A percentile compares a stretch with the other conserved stretches of the same genome.
phyloP scores from a whole-genome alignment of 2,113 vertebrate genomes.

The Lontra canadensis region DNA sequence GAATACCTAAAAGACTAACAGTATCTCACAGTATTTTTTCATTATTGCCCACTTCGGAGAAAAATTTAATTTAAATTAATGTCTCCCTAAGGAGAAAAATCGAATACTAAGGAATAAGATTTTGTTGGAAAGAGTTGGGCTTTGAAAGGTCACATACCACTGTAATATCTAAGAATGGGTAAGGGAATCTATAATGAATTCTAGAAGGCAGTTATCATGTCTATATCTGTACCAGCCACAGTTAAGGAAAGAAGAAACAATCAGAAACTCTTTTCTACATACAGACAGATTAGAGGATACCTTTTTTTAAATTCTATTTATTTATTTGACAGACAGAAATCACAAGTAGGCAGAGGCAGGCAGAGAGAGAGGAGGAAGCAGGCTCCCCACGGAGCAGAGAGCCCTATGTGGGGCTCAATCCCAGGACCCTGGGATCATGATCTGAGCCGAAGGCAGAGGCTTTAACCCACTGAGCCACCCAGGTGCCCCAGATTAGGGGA shows the following conservation, averaged over 20 bases:
- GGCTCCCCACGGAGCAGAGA: too few species aligned
- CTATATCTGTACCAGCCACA: neutral
- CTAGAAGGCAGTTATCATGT: neutral
- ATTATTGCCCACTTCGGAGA: neutral
- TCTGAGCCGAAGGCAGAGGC: too few species aligned
- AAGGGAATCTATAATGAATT: neutral
- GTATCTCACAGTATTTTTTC: neutral
- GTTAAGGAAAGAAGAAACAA: neutral
- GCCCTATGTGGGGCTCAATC: too few species aligned
- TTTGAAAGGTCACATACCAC: neutral
- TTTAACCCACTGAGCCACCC: too few species aligned
- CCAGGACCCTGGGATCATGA: too few species aligned
- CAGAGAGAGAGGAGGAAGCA: too few species aligned
- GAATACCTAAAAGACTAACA: neutral
- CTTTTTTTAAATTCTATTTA: too few species aligned
- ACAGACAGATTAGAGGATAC: neutral
- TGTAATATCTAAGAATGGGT: neutral
- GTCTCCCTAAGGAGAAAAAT: neutral
- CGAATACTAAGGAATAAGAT: neutral
- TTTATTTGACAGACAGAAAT: too few species aligned
- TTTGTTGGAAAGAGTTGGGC: neutral
- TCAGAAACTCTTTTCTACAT: neutral
- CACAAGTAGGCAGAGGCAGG: too few species aligned
- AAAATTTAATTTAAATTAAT: conserved; percentile 10
- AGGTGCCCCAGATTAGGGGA: neutral